These are phyloP conservation scores for Picus viridis DNA, from an alignment of 2,797 vertebrate genomes.

Conservation along the genomic window DNA sequence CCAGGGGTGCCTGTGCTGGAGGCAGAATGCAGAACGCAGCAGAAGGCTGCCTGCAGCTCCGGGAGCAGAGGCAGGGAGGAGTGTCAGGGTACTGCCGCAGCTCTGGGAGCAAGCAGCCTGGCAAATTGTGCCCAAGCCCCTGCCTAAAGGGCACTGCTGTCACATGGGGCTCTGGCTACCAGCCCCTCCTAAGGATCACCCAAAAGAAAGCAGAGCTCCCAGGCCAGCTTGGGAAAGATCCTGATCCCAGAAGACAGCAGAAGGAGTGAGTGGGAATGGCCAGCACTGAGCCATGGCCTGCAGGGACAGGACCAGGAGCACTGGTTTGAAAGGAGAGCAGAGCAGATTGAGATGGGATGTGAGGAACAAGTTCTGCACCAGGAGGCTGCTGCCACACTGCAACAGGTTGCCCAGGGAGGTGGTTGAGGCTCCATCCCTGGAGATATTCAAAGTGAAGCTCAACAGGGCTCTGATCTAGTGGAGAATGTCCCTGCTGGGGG, in stretches of 20 bases:
- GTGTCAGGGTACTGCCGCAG: slow-evolving; percentile 9
- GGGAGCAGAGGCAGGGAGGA: background rate
- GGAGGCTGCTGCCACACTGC: too few relatives aligned
- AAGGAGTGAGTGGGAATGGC: background rate
- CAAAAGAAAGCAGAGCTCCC: background rate
- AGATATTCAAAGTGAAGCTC: too few relatives aligned
- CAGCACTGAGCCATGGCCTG: too few relatives aligned
- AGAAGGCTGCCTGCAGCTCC: background rate
- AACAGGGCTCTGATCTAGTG: too few relatives aligned
- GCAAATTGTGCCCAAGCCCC: background rate
- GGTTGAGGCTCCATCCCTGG: too few relatives aligned
- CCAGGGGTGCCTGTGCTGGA: background rate
- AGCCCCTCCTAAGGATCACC: background rate
- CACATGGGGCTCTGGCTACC: background rate
- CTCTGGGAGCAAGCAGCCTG: background rate
- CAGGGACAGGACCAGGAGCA: too few relatives aligned
- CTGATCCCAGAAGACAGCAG: background rate
- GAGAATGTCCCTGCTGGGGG: too few relatives aligned
- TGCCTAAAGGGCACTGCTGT: accelerated
- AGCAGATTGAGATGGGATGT: too few relatives aligned
- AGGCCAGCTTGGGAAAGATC: background rate
- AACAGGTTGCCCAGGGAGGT: too few relatives aligned
- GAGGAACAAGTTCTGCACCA: too few relatives aligned
- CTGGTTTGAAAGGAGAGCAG: too few relatives aligned
- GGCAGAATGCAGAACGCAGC: background rate